Base-by-base conservation (phyloP, 2,888 invertebrate genomes). In the Pelosia muscerda region DNA sequence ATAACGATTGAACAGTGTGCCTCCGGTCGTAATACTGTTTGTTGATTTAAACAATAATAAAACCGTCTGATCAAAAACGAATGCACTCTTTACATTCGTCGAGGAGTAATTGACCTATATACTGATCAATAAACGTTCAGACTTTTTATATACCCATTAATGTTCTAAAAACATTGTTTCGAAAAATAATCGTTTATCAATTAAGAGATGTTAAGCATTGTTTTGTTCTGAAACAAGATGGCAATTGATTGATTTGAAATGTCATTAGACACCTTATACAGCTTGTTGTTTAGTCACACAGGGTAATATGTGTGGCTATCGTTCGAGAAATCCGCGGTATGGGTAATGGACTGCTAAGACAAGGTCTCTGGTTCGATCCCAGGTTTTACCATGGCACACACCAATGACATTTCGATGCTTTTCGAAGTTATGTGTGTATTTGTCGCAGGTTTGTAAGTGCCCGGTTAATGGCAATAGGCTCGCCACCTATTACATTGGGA, bases 21-120 rank as follows among this genome's bases (percentile, higher is more conserved):
- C 23, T 69, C 65, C 42, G n/a, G 53, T 74, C 71, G 71, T 70
- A 71, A 74, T 61, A 73, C 63, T 62, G 62, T 65, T 66, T 61
- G 60, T 69, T 75, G 75, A 79, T 81, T 77, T 77, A 72, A 76
- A 71, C 73, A 76, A 72, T 71, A 76, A 77, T 81, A 76, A 75
- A 76, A 68, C 71, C 67, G 68, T 76, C 69, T 65, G 70, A 70
- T 77, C 67, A 66, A 65, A 70, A 34, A 65, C 57, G 63, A 55
- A 66, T 10, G 57, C 70, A 69, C 66, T 76, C 68, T 66, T 75
- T 72, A 69, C 63, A 65, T 73, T 60, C 72, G 69, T 70, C 61
- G 72, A 54, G 58, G 58, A 65, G 34, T 67, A 68, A 72, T 78
- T 77, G 77, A 78, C 78, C 75, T 66, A 76, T 65, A 74, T 75